Conservation (phyloP, 2,888 invertebrate genomes). For the Lithodes maja region DNA sequence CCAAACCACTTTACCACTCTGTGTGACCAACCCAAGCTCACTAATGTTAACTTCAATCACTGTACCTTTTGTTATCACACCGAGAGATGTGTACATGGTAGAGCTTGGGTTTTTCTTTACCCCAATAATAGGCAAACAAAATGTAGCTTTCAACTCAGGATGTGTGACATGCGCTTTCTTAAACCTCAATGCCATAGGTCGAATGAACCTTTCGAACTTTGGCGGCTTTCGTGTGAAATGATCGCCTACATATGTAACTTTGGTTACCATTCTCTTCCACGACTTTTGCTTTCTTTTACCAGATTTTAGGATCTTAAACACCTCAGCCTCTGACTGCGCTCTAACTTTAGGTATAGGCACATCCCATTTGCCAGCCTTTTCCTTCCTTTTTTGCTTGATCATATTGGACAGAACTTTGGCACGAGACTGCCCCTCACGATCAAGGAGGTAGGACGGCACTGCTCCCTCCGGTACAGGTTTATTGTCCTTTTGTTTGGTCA, state of each 20-base stretch:
- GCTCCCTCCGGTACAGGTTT: slow-evolving; percentile 93
- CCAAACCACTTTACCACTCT: slow-evolving; percentile 99
- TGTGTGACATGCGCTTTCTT: slow-evolving; percentile 99
- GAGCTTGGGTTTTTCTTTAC: slow-evolving; percentile 99
- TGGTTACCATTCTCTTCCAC: slow-evolving; percentile 99
- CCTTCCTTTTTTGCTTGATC: slow-evolving; percentile 99
- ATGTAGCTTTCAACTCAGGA: slow-evolving; percentile 98
- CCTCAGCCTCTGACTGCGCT: slow-evolving; percentile 97
- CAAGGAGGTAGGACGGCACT: slow-evolving; percentile 95
- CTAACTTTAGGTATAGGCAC: slow-evolving; percentile 99
- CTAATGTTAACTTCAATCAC: slow-evolving; percentile 98
- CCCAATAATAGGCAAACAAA: slow-evolving; percentile 96
- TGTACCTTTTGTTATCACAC: slow-evolving; percentile 99
- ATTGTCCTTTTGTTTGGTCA: slow-evolving; percentile 86
- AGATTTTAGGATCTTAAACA: slow-evolving; percentile 92
- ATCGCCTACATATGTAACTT: slow-evolving; percentile 98
- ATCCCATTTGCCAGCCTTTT: slow-evolving; percentile 99
- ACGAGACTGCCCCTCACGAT: slow-evolving; percentile 94
- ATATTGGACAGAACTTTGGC: slow-evolving; percentile 98
- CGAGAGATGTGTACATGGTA: slow-evolving; percentile 96
- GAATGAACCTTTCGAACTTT: slow-evolving; percentile 97
- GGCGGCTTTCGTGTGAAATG: slow-evolving; percentile 99
- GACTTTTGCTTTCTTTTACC: slow-evolving; percentile 96
- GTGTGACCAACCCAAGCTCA: slow-evolving; percentile 98
- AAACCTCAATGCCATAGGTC: slow-evolving; percentile 97